Evolutionary conservation across 2,113 vertebrate species (phyloP), one percentile per base, ranked within the genome.

Genomic region (Rynchops niger): DNA sequence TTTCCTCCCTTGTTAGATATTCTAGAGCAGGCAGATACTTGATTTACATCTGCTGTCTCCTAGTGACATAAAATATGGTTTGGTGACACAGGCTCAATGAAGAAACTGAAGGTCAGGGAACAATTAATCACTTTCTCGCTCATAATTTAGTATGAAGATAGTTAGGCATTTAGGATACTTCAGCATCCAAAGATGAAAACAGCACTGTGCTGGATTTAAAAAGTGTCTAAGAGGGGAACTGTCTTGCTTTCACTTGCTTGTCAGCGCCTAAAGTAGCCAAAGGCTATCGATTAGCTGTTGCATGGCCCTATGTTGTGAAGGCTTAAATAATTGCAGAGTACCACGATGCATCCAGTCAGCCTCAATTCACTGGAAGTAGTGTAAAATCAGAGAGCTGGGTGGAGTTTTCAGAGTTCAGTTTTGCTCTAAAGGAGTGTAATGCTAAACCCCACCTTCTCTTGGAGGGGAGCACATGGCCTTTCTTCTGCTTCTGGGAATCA

Each of bases 1-100:
- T 91, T 94, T 94, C 77, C 65, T 84, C n/a, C 82, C 52, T 86
- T 90, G 23, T 83, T 79, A 93, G 55, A n/a, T 82, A 84, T 91
- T 89, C 73, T 52, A 52, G 47, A 89, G 34, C 56, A 82, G 56
- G 47, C 81, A 96, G 91, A 65, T 87, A 89, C 2, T 93, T 91
- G 81, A 95, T 96, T 89, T 94, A 86, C 1, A 2, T 63, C 65
- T 94, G 34, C 84, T 85, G 38, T 87, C 73, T 84, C 43, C 52
- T 65, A 65, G 61, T 85, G 89, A 95, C 87, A 93, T 76, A 87
- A 96, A 85, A 89, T 89, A 87, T 2, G 6, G 50, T 91, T 91
- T 94, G 66, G 84, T 95, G 91, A 93, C 70, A 89, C 23, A 76
- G 38, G 61, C 62, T 91, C 74, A 82, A 6, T 85, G 89, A 90